Percentiles rank a stretch among this genome's conserved stretches.
These are phyloP conservation scores for Anoplopoma fimbria DNA, from an alignment of 2,113 vertebrate genomes.

Conservation along the genomic window DNA sequence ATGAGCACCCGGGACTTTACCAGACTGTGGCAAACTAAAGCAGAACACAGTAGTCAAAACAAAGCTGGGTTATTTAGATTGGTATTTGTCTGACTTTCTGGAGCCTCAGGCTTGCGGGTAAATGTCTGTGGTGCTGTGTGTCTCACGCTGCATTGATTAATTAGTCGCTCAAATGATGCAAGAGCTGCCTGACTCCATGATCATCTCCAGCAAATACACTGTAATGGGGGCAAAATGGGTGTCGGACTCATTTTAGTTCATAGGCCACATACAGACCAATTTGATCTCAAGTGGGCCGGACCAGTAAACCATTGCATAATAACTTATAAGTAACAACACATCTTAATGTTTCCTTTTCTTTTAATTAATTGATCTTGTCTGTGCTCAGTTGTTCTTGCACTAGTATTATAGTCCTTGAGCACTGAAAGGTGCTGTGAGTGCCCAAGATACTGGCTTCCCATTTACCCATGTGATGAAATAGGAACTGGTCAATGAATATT, in stretches of 20 bases:
- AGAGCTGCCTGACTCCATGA: conserved; percentile 4
- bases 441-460: neutral
- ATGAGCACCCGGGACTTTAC: conserved; percentile 56
- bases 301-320: neutral
- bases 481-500: neutral
- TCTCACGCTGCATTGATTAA: conserved; percentile 35
- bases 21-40: conserved; percentile 45
- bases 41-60: conserved; percentile 57
- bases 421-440: neutral
- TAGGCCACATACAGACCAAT: neutral
- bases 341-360: neutral
- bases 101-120: conserved; percentile 19
- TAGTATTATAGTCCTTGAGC: neutral
- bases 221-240: too few relatives aligned
- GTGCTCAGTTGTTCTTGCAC: neutral
- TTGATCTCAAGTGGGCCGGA: neutral
- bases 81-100: conserved; percentile 56
- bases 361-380: neutral
- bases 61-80: conserved; percentile 61
- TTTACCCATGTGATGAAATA: neutral
- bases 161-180: conserved; percentile 40
- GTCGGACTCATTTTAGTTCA: neutral
- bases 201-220: conserved; percentile 7
- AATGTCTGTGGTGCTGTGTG: conserved; percentile 23
- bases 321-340: neutral